Percentiles rank a stretch among this genome's conserved stretches.
phyloP scores from a whole-genome alignment of 2,113 vertebrate genomes.

The Calidris pugnax region DNA sequence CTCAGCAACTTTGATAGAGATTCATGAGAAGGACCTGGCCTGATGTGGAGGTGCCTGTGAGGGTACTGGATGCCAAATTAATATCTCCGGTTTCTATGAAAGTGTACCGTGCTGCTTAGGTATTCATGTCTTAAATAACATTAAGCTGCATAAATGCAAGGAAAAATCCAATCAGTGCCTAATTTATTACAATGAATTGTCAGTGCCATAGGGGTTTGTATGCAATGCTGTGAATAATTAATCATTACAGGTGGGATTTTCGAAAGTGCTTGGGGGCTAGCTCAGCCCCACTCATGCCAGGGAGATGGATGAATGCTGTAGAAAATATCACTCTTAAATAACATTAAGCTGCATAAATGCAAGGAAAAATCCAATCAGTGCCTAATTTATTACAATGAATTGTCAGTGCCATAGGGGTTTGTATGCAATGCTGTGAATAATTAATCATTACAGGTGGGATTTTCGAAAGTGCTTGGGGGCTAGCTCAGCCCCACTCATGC shows the following conservation, averaged over 20 bases:
- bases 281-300: background rate
- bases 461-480: too few relatives aligned
- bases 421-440: background rate
- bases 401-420: background rate
- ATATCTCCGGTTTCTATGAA: background rate
- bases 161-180: background rate
- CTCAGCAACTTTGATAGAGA: background rate
- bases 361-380: background rate
- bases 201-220: background rate
- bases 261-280: too few relatives aligned
- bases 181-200: background rate
- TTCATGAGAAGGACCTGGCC: background rate
- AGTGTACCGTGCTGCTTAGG: rapidly evolving
- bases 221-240: background rate
- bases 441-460: background rate
- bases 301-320: background rate
- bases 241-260: background rate
- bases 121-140: background rate
- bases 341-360: background rate
- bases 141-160: background rate
- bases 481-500: background rate
- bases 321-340: background rate
- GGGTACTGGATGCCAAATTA: too few relatives aligned
- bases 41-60: background rate
- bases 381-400: background rate